Conservation (phyloP, 1,140 invertebrate genomes). For the Hyles vespertilio region DNA sequence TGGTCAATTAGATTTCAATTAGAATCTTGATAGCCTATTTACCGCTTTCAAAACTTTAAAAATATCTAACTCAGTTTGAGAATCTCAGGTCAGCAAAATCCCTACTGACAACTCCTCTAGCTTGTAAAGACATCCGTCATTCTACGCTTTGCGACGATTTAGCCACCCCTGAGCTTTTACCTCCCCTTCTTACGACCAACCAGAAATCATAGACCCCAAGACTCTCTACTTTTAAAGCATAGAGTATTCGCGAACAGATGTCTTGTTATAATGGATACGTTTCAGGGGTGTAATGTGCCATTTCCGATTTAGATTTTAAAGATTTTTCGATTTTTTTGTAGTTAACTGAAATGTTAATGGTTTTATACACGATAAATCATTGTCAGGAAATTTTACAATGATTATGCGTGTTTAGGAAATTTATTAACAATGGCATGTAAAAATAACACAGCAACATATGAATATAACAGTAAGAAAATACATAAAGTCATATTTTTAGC, state of each 20-base stretch:
- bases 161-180: slow-evolving; percentile 46
- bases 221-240: background rate
- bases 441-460: too few species aligned
- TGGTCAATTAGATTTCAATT: too few species aligned
- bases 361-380: slow-evolving; percentile 14
- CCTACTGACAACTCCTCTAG: slow-evolving; percentile 49
- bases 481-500: too few species aligned
- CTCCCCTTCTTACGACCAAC: slow-evolving; percentile 37
- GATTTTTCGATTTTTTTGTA: slow-evolving; percentile 8
- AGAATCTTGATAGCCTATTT: too few species aligned
- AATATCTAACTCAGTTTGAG: slow-evolving; percentile 36
- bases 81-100: slow-evolving; percentile 24
- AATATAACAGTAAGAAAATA: too few species aligned
- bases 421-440: too few species aligned
- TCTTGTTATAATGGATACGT: slow-evolving; percentile 28
- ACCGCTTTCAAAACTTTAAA: background rate
- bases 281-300: slow-evolving; percentile 51
- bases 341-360: slow-evolving; percentile 10
- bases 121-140: slow-evolving; percentile 72
- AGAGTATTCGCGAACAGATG: slow-evolving; percentile 1
- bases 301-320: slow-evolving; percentile 52
- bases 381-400: background rate
- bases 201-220: slow-evolving; percentile 26
- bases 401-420: too few species aligned
- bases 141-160: slow-evolving; percentile 44